phyloP scores from a whole-genome alignment of 2,797 vertebrate genomes.

The Thalassophryne amazonica region DNA sequence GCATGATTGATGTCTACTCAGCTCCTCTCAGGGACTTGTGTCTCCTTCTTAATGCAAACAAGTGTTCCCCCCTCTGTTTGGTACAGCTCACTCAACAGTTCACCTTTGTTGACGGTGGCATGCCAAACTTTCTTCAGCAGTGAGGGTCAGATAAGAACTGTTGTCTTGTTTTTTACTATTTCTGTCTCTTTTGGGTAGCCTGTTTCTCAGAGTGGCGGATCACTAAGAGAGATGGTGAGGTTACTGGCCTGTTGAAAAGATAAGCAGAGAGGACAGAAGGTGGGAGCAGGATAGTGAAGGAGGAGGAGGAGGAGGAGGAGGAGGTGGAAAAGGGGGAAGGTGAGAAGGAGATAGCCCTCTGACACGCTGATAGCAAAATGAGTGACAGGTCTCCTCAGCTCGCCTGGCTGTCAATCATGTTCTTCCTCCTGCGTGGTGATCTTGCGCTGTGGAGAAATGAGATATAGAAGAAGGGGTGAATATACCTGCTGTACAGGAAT shows the following conservation, averaged over 20 bases:
- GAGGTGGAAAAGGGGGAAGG: no score
- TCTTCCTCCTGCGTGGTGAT: constrained; percentile 73
- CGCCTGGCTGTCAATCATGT: constrained; percentile 86
- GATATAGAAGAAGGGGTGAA: constrained; percentile 66
- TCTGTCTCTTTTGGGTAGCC: constrained; percentile 20
- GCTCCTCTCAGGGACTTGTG: constrained; percentile 22
- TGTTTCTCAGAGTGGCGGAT: neutral
- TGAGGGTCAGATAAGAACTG: constrained; percentile 1
- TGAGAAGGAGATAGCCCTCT: constrained; percentile 58
- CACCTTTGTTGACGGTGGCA: constrained; percentile 67
- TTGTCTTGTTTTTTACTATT: constrained; percentile 4
- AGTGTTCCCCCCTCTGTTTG: constrained; percentile 29
- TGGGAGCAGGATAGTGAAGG: constrained; percentile 37
- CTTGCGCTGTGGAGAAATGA: constrained; percentile 78
- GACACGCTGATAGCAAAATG: constrained; percentile 74
- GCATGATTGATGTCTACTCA: constrained; percentile 77
- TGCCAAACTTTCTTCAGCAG: constrained; percentile 59
- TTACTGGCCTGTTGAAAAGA: constrained; percentile 54
- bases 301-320: constrained; percentile 23
- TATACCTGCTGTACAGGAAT: constrained; percentile 54
- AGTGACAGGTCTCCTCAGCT: constrained; percentile 77
- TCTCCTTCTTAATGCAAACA: constrained; percentile 29
- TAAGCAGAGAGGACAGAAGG: constrained; percentile 47
- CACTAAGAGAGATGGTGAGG: constrained; percentile 25
- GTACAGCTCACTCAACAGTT: constrained; percentile 41